These are phyloP conservation scores for Ascaphus truei DNA, from an alignment of 2,113 vertebrate species.

Conservation along the genomic window DNA sequence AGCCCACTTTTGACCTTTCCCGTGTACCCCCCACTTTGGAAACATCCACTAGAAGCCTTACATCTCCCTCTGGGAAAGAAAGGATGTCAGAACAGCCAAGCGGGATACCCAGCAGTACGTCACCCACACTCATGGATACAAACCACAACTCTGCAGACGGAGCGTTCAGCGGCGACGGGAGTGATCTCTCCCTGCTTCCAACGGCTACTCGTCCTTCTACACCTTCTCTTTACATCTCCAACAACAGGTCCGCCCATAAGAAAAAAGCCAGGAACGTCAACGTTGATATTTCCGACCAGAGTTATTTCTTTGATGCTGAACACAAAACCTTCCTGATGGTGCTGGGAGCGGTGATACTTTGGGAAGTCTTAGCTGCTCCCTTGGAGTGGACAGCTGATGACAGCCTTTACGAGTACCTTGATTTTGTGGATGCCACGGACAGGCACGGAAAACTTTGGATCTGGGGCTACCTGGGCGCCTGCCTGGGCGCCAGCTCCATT, in stretches of 20 bases:
- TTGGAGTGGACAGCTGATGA: slow-evolving; percentile 73
- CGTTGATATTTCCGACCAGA: not conserved
- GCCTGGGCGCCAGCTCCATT: slow-evolving; percentile 56
- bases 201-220: not conserved
- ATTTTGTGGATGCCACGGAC: slow-evolving; percentile 77
- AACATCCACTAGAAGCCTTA: not conserved
- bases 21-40: not conserved
- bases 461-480: slow-evolving; percentile 67
- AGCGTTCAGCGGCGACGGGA: not conserved
- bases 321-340: slow-evolving; percentile 68
- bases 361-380: slow-evolving; percentile 65
- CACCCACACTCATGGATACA: not conserved
- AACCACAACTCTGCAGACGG: not conserved
- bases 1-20: too few relatives aligned
- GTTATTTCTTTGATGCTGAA: slow-evolving; percentile 54
- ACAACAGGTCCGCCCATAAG: not conserved
- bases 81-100: not conserved
- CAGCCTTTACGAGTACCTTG: slow-evolving; percentile 79
- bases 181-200: not conserved
- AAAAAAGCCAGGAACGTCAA: not conserved
- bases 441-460: slow-evolving; percentile 54
- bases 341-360: slow-evolving; percentile 60
- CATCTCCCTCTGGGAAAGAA: not conserved
- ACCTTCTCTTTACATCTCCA: not conserved
- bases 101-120: not conserved